Conservation (phyloP, 1,140 invertebrate species). For the Drosophila murphyi region DNA sequence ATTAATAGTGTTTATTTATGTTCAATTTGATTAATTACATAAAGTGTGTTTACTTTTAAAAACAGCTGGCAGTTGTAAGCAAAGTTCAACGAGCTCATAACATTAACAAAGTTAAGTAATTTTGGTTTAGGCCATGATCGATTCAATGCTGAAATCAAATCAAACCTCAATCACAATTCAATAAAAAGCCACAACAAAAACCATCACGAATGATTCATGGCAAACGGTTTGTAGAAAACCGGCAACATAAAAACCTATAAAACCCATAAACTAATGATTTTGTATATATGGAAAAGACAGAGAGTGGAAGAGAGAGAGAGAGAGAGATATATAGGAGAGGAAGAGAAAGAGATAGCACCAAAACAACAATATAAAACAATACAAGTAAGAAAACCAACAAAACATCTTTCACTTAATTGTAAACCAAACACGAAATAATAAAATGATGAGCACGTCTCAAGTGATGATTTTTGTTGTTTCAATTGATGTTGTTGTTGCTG, state of each 20-base stretch:
- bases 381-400: slow-evolving; percentile 29
- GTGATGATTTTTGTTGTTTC: slow-evolving; percentile 19
- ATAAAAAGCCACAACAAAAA: slow-evolving; percentile 37
- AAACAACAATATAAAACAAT: slow-evolving; percentile 11
- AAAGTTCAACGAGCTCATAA: slow-evolving; percentile 7
- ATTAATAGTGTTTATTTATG: too few species aligned
- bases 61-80: neutral
- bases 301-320: slow-evolving; percentile 12
- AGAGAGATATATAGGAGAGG: neutral
- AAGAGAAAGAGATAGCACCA: neutral
- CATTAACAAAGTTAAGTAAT: slow-evolving; percentile 1
- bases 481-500: slow-evolving; percentile 2
- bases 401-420: slow-evolving; percentile 60
- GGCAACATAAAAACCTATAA: slow-evolving; percentile 59
- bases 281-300: slow-evolving; percentile 6
- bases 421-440: slow-evolving; percentile 18
- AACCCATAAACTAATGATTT: slow-evolving; percentile 34
- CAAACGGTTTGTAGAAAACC: slow-evolving; percentile 34
- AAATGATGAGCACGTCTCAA: slow-evolving; percentile 58
- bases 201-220: slow-evolving; percentile 46
- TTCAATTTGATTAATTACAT: neutral
- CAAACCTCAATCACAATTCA: slow-evolving; percentile 20
- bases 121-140: neutral
- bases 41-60: neutral
- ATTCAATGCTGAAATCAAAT: slow-evolving; percentile 6